Evolutionary conservation across 2,888 invertebrate species (phyloP).

Genomic region (Cenopis cana): DNA sequence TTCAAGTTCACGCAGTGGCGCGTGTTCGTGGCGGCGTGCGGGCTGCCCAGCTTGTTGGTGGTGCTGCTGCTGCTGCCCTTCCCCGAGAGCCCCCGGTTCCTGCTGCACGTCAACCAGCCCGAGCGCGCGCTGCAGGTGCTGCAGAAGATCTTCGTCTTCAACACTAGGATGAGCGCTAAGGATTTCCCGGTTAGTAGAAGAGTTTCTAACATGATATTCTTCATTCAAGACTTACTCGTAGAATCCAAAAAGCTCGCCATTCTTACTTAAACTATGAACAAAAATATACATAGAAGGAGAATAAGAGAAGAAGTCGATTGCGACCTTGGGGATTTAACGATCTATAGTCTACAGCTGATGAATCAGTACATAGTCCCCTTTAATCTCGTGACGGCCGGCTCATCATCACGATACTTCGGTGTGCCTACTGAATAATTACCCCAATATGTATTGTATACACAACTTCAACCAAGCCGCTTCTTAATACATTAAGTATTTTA

Average conservation of each 20-base stretch:
- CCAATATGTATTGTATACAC: no score
- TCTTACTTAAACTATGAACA: no score
- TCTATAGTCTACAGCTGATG: no score
- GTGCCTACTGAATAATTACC: background rate
- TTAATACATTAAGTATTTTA: background rate
- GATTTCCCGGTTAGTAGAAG: conserved; percentile 85
- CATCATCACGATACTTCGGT: background rate
- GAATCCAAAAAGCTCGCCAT: no score
- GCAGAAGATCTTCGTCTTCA: conserved; percentile 82
- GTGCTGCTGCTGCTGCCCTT: conserved; percentile 79
- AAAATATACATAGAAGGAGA: no score
- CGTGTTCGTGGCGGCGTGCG: conserved; percentile 86
- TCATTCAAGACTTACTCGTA: no score
- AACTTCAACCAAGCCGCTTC: background rate
- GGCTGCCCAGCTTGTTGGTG: conserved; percentile 83
- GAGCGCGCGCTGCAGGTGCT: conserved; percentile 82
- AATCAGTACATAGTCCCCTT: no score
- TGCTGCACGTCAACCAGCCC: conserved; percentile 79
- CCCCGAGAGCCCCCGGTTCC: conserved; percentile 85
- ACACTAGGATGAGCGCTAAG: conserved; percentile 77
- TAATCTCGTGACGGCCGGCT: no score
- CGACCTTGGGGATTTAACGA: no score
- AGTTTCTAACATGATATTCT: no score
- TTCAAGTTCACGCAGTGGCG: conserved; percentile 87
- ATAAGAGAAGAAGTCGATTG: no score